Evolutionary conservation across 1,140 invertebrate species (phyloP).

Genomic region (Leptinotarsa undecemlineata): DNA sequence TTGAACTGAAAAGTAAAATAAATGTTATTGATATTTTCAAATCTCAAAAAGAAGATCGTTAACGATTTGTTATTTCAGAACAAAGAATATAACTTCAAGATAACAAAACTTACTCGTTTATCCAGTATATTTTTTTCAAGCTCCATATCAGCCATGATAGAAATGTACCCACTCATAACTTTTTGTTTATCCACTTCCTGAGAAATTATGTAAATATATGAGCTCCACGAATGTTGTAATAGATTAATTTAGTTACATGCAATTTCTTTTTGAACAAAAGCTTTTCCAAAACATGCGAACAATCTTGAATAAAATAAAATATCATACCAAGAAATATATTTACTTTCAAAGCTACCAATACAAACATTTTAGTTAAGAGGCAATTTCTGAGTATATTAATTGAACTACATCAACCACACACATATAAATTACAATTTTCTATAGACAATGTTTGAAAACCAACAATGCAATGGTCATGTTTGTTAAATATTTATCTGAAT

Average conservation of each 20-base stretch:
- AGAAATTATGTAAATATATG: neutral
- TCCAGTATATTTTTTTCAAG: neutral
- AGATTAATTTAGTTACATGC: neutral
- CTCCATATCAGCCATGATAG: neutral
- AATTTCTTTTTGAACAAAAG: neutral
- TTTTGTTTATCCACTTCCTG: conserved; percentile 1
- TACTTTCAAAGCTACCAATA: neutral
- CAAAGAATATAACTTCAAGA: too few relatives aligned
- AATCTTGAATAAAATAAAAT: neutral
- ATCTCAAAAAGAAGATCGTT: too few relatives aligned
- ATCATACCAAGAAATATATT: neutral
- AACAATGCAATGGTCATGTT: too few relatives aligned
- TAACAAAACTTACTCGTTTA: too few relatives aligned
- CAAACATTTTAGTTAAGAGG: neutral
- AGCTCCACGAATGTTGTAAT: too few relatives aligned
- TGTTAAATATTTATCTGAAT: too few relatives aligned
- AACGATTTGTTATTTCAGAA: too few relatives aligned
- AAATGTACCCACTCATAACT: conserved; percentile 4
- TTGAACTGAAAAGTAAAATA: conserved; percentile 10
- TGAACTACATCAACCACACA: too few relatives aligned
- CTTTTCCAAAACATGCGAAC: neutral
- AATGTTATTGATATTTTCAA: too few relatives aligned
- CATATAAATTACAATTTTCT: too few relatives aligned
- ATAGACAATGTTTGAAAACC: too few relatives aligned
- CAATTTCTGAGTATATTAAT: too few relatives aligned